phyloP scores from a whole-genome alignment of 2,113 vertebrate genomes.

The Myrmophylax atrothorax region DNA sequence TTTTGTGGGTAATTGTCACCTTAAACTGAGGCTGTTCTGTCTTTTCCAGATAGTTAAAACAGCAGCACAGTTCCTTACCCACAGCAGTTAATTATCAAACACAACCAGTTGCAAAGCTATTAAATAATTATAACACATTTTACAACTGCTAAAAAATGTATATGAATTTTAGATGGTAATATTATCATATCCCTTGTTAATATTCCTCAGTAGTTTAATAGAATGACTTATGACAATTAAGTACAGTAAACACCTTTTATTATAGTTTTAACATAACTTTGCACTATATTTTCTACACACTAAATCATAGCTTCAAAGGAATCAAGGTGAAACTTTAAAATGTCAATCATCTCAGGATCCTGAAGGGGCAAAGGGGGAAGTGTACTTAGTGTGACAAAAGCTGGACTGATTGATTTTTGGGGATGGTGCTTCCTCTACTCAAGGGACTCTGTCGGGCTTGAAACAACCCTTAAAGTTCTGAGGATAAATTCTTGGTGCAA shows the following conservation, averaged over 20 bases:
- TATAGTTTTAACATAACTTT: conserved; percentile 31
- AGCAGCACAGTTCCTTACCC: neutral
- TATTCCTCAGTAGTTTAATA: conserved; percentile 34
- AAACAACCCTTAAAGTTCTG: neutral
- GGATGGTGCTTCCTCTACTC: neutral
- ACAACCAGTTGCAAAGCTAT: conserved; percentile 30
- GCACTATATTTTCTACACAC: neutral
- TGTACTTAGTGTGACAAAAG: neutral
- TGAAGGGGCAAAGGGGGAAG: neutral
- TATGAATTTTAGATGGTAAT: conserved; percentile 30
- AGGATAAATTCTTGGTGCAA: neutral
- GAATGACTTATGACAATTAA: conserved; percentile 50
- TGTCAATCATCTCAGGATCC: neutral
- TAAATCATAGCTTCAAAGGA: neutral
- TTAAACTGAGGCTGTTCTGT: neutral
- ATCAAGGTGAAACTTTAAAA: conserved; percentile 3
- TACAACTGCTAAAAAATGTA: conserved; percentile 33
- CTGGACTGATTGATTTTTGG: neutral
- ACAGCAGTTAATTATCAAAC: conserved; percentile 41
- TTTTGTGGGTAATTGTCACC: neutral
- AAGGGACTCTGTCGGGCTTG: neutral
- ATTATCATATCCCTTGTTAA: conserved; percentile 51
- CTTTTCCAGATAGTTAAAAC: neutral
- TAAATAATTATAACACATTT: conserved; percentile 60
- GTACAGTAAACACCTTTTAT: conserved; percentile 48